A percentile compares a stretch with the other conserved stretches of the same genome.
These are phyloP conservation scores for Macroramphosus scolopax DNA, from an alignment of 2,797 vertebrate species.

Conservation along the genomic window DNA sequence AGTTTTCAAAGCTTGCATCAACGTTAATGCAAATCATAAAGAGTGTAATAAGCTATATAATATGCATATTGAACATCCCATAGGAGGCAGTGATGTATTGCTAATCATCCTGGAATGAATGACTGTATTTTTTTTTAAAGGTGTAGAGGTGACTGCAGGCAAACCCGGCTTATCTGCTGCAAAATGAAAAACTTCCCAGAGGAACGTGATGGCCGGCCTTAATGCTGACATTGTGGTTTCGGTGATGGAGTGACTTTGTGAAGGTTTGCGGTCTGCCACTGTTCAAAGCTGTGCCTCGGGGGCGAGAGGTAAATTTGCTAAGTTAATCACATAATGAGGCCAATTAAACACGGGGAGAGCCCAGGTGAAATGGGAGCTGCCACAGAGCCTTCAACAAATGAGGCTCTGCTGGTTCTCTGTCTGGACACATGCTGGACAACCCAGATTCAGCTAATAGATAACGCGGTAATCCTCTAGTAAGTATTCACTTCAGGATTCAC, in stretches of 20 bases:
- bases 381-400: slow-evolving; percentile 69
- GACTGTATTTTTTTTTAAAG: slow-evolving; percentile 48
- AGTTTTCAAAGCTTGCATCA: too few relatives aligned
- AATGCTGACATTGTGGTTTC: slow-evolving; percentile 66
- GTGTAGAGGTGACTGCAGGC: slow-evolving; percentile 51
- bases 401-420: slow-evolving; percentile 56
- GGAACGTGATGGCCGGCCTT: slow-evolving; percentile 47
- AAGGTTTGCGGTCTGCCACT: slow-evolving; percentile 65
- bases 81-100: slow-evolving; percentile 60
- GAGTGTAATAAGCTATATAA: too few relatives aligned
- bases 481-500: slow-evolving; percentile 25
- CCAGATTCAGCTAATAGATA: too few relatives aligned
- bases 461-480: slow-evolving; percentile 42
- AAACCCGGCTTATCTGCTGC: slow-evolving; percentile 51
- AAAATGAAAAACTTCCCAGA: slow-evolving; percentile 61
- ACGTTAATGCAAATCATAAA: too few relatives aligned
- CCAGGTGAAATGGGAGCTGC: slow-evolving; percentile 78
- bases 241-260: slow-evolving; percentile 74
- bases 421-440: slow-evolving; percentile 44
- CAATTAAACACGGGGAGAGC: slow-evolving; percentile 77
- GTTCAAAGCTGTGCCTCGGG: slow-evolving; percentile 72
- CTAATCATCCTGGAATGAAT: slow-evolving; percentile 51
- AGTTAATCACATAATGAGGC: slow-evolving; percentile 85
- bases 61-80: slow-evolving; percentile 54
- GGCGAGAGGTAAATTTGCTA: slow-evolving; percentile 78